Evolutionary conservation across 2,113 vertebrate species (phyloP), one percentile per base, ranked within the genome.

Genomic region (Strix aluco): DNA sequence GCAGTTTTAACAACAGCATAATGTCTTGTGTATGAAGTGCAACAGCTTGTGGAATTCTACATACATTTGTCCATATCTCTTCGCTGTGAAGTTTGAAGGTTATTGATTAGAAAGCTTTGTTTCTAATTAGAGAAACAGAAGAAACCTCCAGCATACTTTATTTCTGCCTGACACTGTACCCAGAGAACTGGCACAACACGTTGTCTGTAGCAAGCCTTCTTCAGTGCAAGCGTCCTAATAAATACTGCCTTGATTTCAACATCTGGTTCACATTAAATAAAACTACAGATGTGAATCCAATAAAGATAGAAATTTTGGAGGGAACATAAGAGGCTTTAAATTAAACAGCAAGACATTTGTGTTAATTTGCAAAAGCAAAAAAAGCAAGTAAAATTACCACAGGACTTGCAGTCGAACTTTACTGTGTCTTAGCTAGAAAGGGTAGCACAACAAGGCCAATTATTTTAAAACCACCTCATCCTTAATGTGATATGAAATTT

Each of bases 201-300:
- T n/a, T 73, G 49, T 89, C 29, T 34, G 61, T 49, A 85, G 51
- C 66, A 80, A 66, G 42, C 46, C 73, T 73, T 86, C 73, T 81
- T 55, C 42, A 55, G 51, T 63, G 89, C 78, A 80, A 80, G 63
- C 21, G 1, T 83, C 42, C 71, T 85, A 85, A 86, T 83, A 87
- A 95, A 90, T 63, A 88, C 40, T 57, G 71, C 73, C 91, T 80
- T 77, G 66, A 74, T 96, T 94, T 91, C 84, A 92, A 80, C 94
- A 96, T 93, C 92, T 97, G 95, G 74, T 85, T 94, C 46, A 34
- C 70, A 78, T 94, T 95, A 96, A 95, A 94, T 92, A 75, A 80
- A 94, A 66, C 58, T 94, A 89, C 78, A 96, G 94, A 96, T 96
- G 81, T 94, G 89, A 94, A 81, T 95, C 87, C 67, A 95, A 70